Evolutionary conservation across 2,797 vertebrate genomes (phyloP).

Genomic region (Microctenopoma stevenorrisi): DNA sequence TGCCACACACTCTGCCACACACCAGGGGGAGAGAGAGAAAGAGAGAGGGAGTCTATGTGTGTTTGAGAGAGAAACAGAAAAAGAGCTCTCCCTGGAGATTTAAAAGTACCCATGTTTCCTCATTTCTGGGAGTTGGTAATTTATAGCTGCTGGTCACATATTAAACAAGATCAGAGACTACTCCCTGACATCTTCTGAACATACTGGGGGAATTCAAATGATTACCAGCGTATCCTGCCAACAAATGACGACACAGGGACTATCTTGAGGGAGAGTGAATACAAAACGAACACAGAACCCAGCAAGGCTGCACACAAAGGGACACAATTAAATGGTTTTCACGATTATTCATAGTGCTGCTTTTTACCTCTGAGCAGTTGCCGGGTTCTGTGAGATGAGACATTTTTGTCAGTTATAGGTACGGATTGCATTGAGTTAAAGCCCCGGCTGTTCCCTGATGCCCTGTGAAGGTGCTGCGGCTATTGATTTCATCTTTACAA

Average conservation of each 20-base stretch:
- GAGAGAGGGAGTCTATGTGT: conserved; percentile 31
- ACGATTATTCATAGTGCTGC: conserved; percentile 71
- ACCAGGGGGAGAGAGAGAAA: conserved; percentile 30
- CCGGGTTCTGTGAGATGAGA: conserved; percentile 59
- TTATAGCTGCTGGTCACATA: conserved; percentile 85
- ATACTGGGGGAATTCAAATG: conserved; percentile 83
- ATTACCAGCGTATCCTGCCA: conserved; percentile 80
- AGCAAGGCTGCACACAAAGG: conserved; percentile 69
- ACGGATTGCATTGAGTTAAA: conserved; percentile 55
- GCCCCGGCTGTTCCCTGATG: conserved; percentile 58
- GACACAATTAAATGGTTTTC: conserved; percentile 78
- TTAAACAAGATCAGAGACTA: conserved; percentile 85
- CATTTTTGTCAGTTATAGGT: conserved; percentile 67
- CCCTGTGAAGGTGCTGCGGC: conserved; percentile 64
- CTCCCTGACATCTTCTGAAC: conserved; percentile 80
- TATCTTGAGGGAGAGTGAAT: conserved; percentile 69
- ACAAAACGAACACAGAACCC: conserved; percentile 65
- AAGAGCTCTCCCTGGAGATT: conserved; percentile 71
- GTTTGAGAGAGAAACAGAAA: conserved; percentile 55
- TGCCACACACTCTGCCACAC: conserved; percentile 50
- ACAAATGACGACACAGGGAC: conserved; percentile 79
- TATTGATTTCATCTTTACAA: conserved; percentile 72
- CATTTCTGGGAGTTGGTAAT: conserved; percentile 83
- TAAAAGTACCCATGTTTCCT: conserved; percentile 79
- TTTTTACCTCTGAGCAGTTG: conserved; percentile 70